phyloP scores from a whole-genome alignment of 2,797 vertebrate species.

The Malurus splendens region DNA sequence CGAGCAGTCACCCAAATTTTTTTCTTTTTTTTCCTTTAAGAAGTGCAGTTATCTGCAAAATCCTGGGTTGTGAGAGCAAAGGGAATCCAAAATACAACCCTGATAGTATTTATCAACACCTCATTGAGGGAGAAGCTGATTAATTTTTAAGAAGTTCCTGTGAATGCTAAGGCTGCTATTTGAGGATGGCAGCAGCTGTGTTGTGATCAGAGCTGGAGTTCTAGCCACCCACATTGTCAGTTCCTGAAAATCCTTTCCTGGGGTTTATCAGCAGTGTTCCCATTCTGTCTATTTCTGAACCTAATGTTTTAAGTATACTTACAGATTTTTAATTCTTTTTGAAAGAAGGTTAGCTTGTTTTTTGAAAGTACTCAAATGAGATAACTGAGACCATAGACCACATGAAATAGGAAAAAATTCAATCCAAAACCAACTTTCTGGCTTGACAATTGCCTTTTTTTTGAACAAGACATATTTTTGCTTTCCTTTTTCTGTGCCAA shows the following conservation, averaged over 20 bases:
- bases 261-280: not conserved
- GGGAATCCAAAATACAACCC: not conserved
- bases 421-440: not conserved
- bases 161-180: not conserved
- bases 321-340: not conserved
- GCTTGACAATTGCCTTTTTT: not conserved
- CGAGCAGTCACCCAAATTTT: not conserved
- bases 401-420: not conserved
- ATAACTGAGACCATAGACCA: not conserved
- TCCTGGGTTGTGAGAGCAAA: not conserved
- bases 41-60: not conserved
- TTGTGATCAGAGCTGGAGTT: slow-evolving; percentile 20
- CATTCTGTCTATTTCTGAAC: not conserved
- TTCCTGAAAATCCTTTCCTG: slow-evolving; percentile 9
- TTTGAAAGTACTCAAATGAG: not conserved
- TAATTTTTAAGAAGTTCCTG: slow-evolving; percentile 1
- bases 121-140: slow-evolving; percentile 13
- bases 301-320: not conserved
- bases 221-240: not conserved
- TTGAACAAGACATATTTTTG: not conserved
- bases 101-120: slow-evolving; percentile 20
- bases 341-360: not conserved
- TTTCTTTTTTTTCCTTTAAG: not conserved
- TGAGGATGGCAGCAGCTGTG: slow-evolving; percentile 23
- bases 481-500: not conserved